Conservation (phyloP, 2,797 vertebrate genomes). For the Lagocephalus sceleratus region DNA sequence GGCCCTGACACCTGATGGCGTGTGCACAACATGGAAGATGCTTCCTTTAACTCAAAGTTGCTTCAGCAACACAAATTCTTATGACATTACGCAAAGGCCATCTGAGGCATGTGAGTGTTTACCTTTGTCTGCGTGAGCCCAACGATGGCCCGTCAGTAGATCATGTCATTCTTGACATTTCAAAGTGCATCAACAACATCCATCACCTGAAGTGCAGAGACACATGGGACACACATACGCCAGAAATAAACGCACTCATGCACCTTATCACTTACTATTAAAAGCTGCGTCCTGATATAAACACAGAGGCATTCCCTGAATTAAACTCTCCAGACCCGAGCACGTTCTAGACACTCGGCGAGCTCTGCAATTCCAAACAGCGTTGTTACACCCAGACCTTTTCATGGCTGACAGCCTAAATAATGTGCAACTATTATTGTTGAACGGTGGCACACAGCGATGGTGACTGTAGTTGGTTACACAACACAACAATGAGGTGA, state of each 20-base stretch:
- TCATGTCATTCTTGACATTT: too few species aligned
- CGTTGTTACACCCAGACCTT: conserved; percentile 14
- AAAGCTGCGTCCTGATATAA: conserved; percentile 39
- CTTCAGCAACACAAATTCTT: too few species aligned
- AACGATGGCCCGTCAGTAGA: too few species aligned
- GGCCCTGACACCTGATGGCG: too few species aligned
- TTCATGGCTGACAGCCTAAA: conserved; percentile 9
- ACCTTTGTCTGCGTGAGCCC: too few species aligned
- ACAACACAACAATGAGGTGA: background rate
- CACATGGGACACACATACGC: background rate
- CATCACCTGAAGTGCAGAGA: too few species aligned
- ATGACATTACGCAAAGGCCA: too few species aligned
- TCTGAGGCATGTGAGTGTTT: too few species aligned
- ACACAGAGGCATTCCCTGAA: conserved; percentile 31
- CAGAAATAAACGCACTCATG: conserved; percentile 43
- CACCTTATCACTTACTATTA: conserved; percentile 42
- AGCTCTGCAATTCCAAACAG: conserved; percentile 11
- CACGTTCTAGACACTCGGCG: conserved; percentile 22
- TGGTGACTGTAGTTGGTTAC: background rate
- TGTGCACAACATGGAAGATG: too few species aligned
- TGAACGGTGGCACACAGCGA: conserved; percentile 3
- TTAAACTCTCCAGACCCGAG: conserved; percentile 14
- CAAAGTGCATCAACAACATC: too few species aligned
- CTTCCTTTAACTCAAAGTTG: too few species aligned
- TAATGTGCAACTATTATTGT: conserved; percentile 18